Evolutionary conservation across 2,113 vertebrate species (phyloP).

Genomic region (Cyphomyrus plagiostoma): DNA sequence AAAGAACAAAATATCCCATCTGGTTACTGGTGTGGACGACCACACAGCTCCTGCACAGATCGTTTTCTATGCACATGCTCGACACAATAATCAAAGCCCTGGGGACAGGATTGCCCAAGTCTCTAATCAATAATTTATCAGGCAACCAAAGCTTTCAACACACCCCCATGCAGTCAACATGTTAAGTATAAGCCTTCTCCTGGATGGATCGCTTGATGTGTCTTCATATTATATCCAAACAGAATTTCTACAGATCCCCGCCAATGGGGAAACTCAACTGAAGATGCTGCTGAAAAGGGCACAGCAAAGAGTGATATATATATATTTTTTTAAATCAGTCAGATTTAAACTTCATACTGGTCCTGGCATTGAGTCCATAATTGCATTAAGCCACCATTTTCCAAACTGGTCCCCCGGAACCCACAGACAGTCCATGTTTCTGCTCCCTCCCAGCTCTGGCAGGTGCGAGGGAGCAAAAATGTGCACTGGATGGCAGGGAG

Average conservation of each 20-base stretch:
- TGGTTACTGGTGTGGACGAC: constrained; percentile 12
- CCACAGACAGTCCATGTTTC: background rate
- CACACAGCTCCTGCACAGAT: background rate
- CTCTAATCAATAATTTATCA: constrained; percentile 34
- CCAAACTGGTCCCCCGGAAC: background rate
- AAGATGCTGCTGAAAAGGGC: too few relatives aligned
- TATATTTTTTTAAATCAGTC: background rate
- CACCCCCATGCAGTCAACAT: background rate
- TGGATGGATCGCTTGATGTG: background rate
- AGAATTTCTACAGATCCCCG: background rate
- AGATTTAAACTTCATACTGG: background rate
- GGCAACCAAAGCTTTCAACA: background rate
- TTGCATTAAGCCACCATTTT: background rate
- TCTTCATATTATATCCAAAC: background rate
- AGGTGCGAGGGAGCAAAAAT: background rate
- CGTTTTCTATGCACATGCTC: constrained; percentile 1
- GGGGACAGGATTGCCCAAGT: constrained; percentile 30
- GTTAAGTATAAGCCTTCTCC: background rate
- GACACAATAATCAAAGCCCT: constrained; percentile 33
- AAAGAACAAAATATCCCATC: background rate
- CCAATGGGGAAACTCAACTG: background rate
- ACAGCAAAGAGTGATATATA: background rate
- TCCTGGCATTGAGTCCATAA: background rate
- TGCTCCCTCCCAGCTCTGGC: background rate
- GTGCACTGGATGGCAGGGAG: background rate